Base-by-base conservation (phyloP, 2,113 vertebrate species). In the Daubentonia madagascariensis region DNA sequence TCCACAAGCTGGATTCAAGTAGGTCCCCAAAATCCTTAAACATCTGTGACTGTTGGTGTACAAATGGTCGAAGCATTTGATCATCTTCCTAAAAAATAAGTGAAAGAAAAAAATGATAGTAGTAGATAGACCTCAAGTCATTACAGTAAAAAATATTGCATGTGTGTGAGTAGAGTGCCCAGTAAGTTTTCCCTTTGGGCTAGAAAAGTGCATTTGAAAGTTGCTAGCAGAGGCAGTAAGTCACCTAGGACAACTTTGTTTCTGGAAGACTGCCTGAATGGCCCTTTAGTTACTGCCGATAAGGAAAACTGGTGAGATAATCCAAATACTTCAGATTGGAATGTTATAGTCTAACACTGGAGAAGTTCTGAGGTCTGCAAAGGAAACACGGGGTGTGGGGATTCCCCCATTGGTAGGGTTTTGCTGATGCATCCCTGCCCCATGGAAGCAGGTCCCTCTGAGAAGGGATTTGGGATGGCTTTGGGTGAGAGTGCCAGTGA, bases 11-110 rank as follows among this genome's bases (percentile, higher is more conserved):
- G 85, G 98, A 98, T 48, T 99, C 99, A 95, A 99, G 97, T 96
- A 99, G 99, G 72, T 99, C 99, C 5, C 99, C 99, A 78, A 99
- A 99, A 54, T 99, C 99, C 93, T 98, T 99, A 88, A 99, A 98
- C 98, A 99, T 98, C 83, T 98, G 98, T 70, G 98, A 98, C 91
- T 99, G 99, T 96, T 99, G 99, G 16, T 99, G 98, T 83, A 99
- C 97, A 92, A 99, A 99, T 73, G 98, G 98, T 17, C 98, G 98
- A 86, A 99, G 98, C 73, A 98, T 98, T 91, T 99, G 96, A 1
- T 99, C 99, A 6, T 99, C 99, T 83, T 99, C 99, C 99, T 99
- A 87, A 25, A 98, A 94, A 91, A 95, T 40, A 85, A 95, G 37
- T 10, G 35, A 52, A 65, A 57, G 7, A 0, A 61, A 50, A 89